Conservation (phyloP, 2,888 invertebrate species). For the Sarcophaga variegata region DNA sequence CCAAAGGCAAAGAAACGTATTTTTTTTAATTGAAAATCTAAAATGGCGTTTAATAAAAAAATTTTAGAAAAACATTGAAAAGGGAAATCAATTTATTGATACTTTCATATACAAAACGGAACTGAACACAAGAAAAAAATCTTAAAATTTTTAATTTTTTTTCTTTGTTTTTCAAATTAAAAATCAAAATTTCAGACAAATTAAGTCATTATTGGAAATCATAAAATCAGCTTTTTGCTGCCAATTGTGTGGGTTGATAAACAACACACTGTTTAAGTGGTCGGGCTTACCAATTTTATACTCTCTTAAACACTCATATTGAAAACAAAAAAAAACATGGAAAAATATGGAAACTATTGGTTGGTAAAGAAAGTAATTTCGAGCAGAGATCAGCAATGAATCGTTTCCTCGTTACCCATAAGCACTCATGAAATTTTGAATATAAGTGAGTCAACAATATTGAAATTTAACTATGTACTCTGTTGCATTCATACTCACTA, state of each 20-base stretch:
- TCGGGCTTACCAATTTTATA: constrained; percentile 23
- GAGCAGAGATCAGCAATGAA: not conserved
- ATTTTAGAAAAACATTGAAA: not conserved
- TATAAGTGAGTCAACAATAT: too few species aligned
- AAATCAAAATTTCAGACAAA: constrained; percentile 28
- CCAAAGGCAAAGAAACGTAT: not conserved
- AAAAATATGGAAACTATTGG: not conserved
- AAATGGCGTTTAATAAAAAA: constrained; percentile 38
- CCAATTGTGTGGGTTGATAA: constrained; percentile 27
- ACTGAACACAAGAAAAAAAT: constrained; percentile 11
- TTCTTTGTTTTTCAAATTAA: not conserved
- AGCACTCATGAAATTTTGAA: too few species aligned
- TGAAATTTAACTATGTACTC: too few species aligned
- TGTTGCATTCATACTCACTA: too few species aligned
- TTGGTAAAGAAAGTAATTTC: not conserved
- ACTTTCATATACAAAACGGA: constrained; percentile 42
- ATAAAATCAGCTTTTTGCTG: constrained; percentile 3
- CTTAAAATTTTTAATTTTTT: not conserved
- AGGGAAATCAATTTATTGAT: constrained; percentile 65
- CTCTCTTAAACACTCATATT: constrained; percentile 3
- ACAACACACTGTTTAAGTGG: constrained; percentile 7
- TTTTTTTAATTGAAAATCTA: constrained; percentile 40
- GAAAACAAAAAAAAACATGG: constrained; percentile 8
- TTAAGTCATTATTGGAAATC: constrained; percentile 56
- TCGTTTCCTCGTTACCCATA: too few species aligned